A percentile compares a stretch with the other conserved stretches of the same genome.
Evolutionary conservation across 1,140 invertebrate species (phyloP).

Genomic region (Drosophila navojoa): DNA sequence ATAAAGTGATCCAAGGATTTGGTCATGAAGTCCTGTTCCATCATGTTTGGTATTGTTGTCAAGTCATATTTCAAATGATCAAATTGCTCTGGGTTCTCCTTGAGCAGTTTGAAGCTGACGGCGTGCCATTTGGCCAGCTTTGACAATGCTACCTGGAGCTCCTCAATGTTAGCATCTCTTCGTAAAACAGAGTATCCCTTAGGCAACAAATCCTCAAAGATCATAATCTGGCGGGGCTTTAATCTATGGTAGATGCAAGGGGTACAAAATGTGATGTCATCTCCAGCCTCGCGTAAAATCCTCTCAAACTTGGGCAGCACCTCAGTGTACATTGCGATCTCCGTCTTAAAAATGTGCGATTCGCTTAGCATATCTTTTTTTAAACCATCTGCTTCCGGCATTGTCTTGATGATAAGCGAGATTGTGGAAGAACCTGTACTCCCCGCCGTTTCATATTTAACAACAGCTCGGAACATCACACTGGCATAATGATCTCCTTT

Average conservation of each 20-base stretch:
- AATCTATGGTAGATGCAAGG: slow-evolving; percentile 31
- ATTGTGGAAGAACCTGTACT: neutral
- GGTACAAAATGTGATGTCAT: slow-evolving; percentile 21
- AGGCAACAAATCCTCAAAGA: slow-evolving; percentile 37
- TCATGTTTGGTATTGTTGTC: neutral
- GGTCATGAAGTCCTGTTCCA: neutral
- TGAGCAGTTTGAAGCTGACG: slow-evolving; percentile 25
- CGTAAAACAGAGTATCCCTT: slow-evolving; percentile 20
- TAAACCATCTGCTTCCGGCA: slow-evolving; percentile 25
- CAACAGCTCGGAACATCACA: slow-evolving; percentile 47
- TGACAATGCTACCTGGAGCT: slow-evolving; percentile 4
- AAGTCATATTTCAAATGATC: neutral
- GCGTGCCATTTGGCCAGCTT: slow-evolving; percentile 50
- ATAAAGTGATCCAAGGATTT: neutral
- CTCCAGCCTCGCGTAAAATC: slow-evolving; percentile 27
- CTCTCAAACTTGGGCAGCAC: slow-evolving; percentile 35
- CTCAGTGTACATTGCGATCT: slow-evolving; percentile 41
- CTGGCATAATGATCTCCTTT: slow-evolving; percentile 64
- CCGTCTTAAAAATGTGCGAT: slow-evolving; percentile 29
- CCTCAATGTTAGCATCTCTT: slow-evolving; percentile 1
- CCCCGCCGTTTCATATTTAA: slow-evolving; percentile 27
- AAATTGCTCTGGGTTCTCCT: slow-evolving; percentile 19
- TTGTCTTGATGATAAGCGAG: slow-evolving; percentile 33
- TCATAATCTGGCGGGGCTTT: slow-evolving; percentile 30
- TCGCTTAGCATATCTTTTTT: slow-evolving; percentile 33